These are phyloP conservation scores for Acanthosepion esculentum DNA, from an alignment of 2,888 invertebrate species.

Conservation along the genomic window DNA sequence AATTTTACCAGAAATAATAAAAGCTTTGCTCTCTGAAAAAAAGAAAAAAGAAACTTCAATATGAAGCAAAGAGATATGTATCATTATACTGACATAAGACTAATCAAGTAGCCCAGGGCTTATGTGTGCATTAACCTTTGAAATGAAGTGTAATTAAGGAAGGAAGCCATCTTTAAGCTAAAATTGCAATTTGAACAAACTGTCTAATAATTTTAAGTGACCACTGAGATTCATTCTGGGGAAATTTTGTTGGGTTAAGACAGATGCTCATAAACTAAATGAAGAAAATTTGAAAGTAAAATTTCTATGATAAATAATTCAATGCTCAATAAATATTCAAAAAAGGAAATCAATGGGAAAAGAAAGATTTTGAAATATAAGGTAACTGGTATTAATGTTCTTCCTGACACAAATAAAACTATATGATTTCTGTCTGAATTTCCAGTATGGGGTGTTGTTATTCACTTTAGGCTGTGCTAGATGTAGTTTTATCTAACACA, in stretches of 20 bases:
- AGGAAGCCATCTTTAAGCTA: not conserved
- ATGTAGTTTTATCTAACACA: too few species aligned
- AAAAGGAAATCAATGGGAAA: too few species aligned
- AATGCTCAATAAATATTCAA: too few species aligned
- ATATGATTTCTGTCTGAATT: too few species aligned
- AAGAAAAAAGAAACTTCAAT: not conserved
- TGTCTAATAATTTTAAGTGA: not conserved
- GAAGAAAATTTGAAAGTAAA: too few species aligned
- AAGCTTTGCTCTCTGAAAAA: not conserved
- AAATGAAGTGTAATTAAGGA: not conserved
- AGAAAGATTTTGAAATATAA: too few species aligned
- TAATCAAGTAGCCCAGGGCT: not conserved
- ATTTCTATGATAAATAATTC: too few species aligned
- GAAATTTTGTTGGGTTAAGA: not conserved
- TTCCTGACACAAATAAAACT: too few species aligned
- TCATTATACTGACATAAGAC: not conserved
- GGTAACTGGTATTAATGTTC: too few species aligned
- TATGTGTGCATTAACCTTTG: not conserved
- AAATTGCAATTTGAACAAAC: not conserved
- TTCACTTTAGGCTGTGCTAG: too few species aligned
- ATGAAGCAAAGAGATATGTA: not conserved
- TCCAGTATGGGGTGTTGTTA: too few species aligned
- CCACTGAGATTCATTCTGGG: not conserved
- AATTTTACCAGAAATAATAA: not conserved
- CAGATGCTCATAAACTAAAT: not conserved